These are phyloP conservation scores for Cheilosia urbana DNA, from an alignment of 2,888 invertebrate species.

Conservation along the genomic window DNA sequence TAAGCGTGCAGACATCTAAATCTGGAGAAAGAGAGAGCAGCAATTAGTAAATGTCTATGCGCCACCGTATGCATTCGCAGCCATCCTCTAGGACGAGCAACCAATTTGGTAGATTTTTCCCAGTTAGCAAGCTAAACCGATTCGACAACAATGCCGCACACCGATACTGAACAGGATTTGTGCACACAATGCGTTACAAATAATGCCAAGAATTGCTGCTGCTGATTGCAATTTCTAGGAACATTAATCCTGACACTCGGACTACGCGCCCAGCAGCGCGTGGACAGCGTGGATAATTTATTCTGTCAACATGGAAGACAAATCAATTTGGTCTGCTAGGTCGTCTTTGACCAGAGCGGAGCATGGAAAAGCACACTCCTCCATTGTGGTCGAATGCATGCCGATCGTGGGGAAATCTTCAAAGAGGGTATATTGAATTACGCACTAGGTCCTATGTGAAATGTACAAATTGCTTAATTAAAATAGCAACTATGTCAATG, in stretches of 20 bases:
- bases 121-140: conserved; percentile 39
- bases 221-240: conserved; percentile 74
- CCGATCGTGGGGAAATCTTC: conserved; percentile 8
- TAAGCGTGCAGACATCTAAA: conserved; percentile 64
- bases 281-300: conserved; percentile 73
- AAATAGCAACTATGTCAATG: conserved; percentile 76
- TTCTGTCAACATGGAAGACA: conserved; percentile 75
- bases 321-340: conserved; percentile 67
- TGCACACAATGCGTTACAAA: conserved; percentile 55
- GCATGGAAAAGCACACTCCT: conserved; percentile 47
- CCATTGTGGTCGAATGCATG: conserved; percentile 30
- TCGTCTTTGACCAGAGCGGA: conserved; percentile 51
- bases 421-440: conserved; percentile 59
- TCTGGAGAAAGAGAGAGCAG: conserved; percentile 50
- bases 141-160: conserved; percentile 58
- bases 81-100: conserved; percentile 36
- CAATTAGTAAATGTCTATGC: conserved; percentile 69
- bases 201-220: conserved; percentile 54
- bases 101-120: conserved; percentile 38
- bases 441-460: conserved; percentile 56
- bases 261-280: conserved; percentile 46
- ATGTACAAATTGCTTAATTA: conserved; percentile 78
- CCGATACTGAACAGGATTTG: conserved; percentile 34
- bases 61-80: conserved; percentile 60
- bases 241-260: conserved; percentile 70